Base-by-base conservation (phyloP, 2,113 vertebrate species). In the Lontra canadensis region DNA sequence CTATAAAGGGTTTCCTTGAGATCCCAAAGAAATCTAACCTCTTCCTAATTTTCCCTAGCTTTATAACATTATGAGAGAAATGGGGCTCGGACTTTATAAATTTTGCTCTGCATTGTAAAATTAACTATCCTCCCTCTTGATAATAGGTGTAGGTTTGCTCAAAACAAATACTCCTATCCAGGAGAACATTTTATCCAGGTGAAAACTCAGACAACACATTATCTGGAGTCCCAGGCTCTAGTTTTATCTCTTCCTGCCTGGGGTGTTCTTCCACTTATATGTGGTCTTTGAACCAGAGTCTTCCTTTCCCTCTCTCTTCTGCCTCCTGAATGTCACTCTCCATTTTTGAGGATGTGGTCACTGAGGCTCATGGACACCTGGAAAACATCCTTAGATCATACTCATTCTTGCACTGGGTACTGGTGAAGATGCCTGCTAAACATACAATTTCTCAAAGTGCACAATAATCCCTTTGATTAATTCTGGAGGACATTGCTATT, bases 381-480 rank as follows among this genome's bases (percentile, higher is more conserved):
- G 21, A 84, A 86, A 63, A 79, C 1, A 42, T 47, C 69, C 13
- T 42, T 65, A 91, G 4, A 52, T 13, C 42, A 52, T 73, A 2
- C 0, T 87, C 7, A 21, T 52, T 88, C 6, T n/a, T 39, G 6
- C 0, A 26, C 0, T 20, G 61, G n/a, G 42, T 8, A 12, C n/a
- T 80, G 10, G 18, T 26, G 44, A 67, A 49, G 36, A 6, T 67
- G 7, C 8, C 12, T 0, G 49, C 25, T 87, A 73, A 55, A 49
- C 0, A 13, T 34, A 7, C 10, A 31, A 10, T 83, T 85, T 92
- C 67, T 74, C 47, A 61, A 26, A 47, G 20, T 44, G 8, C 12
- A 3, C 21, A 49, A 52, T 47, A 44, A 63, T 92, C 34, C 26
- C 11, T 42, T 49, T 90, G 17, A 49, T 63, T 3, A 57, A 47